Evolutionary conservation across 2,888 invertebrate genomes (phyloP).

Genomic region (Prenolepis imparis): DNA sequence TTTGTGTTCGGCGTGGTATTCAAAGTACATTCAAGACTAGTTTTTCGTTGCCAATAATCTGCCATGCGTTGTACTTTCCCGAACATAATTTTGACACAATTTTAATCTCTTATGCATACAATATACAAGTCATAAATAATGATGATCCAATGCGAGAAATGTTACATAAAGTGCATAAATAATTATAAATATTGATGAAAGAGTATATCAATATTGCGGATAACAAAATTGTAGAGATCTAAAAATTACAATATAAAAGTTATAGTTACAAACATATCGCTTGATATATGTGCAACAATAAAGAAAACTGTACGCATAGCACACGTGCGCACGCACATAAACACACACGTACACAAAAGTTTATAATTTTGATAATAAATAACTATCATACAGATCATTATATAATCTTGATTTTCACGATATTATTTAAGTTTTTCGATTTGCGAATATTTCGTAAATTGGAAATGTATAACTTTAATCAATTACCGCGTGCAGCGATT

Average conservation of each 20-base stretch:
- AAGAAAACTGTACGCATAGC: neutral
- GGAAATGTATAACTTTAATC: neutral
- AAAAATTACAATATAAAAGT: neutral
- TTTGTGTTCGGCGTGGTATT: slow-evolving; percentile 5
- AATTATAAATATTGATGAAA: neutral
- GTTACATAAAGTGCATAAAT: neutral
- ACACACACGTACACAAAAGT: neutral
- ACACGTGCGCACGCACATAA: neutral
- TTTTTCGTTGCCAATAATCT: neutral
- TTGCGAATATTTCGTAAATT: neutral
- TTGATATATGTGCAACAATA: neutral
- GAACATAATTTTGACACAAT: neutral
- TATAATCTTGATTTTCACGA: slow-evolving; percentile 1
- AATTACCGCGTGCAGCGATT: neutral
- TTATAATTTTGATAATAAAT: slow-evolving; percentile 1
- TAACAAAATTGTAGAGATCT: neutral
- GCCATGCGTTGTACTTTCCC: neutral
- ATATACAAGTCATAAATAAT: neutral
- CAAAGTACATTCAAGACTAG: neutral
- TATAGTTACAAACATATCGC: neutral
- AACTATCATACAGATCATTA: neutral
- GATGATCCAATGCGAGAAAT: neutral
- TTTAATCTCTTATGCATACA: slow-evolving; percentile 3
- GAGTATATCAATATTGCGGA: neutral
- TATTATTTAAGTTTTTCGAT: neutral